Percentiles rank a stretch among this genome's conserved stretches.
phyloP scores from a whole-genome alignment of 1,140 invertebrate genomes.

The Pseudomyrmex cubaensis region DNA sequence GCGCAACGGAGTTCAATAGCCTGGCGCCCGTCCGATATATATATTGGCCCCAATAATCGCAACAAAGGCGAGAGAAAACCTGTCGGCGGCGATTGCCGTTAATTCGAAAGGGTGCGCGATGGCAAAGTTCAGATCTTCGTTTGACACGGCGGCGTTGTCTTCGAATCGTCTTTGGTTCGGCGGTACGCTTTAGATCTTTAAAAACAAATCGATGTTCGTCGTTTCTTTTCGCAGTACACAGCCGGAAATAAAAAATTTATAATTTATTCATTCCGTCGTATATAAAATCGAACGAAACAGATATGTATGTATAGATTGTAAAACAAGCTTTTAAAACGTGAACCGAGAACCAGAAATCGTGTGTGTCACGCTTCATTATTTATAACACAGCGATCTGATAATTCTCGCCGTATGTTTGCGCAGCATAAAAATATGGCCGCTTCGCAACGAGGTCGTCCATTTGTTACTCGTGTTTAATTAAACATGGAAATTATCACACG shows the following conservation, averaged over 20 bases:
- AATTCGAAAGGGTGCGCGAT: slow-evolving; percentile 62
- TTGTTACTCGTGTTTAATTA: slow-evolving; percentile 29
- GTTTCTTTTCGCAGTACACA: no score
- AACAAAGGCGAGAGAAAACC: slow-evolving; percentile 61
- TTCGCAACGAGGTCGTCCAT: slow-evolving; percentile 10
- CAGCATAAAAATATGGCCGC: slow-evolving; percentile 1
- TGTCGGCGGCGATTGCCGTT: slow-evolving; percentile 66
- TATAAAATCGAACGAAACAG: no score
- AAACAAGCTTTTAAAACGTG: no score
- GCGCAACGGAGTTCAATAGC: slow-evolving; percentile 61
- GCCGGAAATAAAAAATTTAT: no score
- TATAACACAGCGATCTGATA: neutral
- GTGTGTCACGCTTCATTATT: slow-evolving; percentile 17
- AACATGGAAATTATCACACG: slow-evolving; percentile 14
- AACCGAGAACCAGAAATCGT: neutral
- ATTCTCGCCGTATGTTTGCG: neutral
- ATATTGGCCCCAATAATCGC: slow-evolving; percentile 69
- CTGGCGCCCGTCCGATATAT: neutral
- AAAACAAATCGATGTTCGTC: slow-evolving; percentile 3
- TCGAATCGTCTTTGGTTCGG: slow-evolving; percentile 43
- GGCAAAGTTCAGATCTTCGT: slow-evolving; percentile 68
- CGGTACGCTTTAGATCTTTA: slow-evolving; percentile 29
- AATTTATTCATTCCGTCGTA: no score
- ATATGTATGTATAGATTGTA: no score
- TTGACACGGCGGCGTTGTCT: slow-evolving; percentile 64